Base-by-base conservation (phyloP, 2,888 invertebrate genomes). In the Drosophila fungiperda region DNA sequence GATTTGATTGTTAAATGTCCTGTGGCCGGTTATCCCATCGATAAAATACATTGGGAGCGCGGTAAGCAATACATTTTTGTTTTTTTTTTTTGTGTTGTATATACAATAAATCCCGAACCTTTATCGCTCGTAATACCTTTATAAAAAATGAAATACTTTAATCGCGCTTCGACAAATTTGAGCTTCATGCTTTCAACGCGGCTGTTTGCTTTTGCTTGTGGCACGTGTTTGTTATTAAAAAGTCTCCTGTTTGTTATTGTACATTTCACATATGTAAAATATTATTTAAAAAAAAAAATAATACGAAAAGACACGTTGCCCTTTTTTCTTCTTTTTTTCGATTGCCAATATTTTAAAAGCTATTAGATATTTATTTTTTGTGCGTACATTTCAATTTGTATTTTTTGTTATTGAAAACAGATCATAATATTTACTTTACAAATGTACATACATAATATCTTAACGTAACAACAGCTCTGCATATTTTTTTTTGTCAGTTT, bases 21-120 rank as follows among this genome's bases (percentile, higher is more conserved):
- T 11, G 97, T 97, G 26, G 97, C 97, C 65, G 98, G 98, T 40
- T 97, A 96, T 93, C 97, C 98, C 33, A 97, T 98, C 81, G 96
- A 97, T 92, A 95, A 96, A 77, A 96, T 97, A 89, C 96, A 96
- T 29, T 98, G 98, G 98, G 97, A 97, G 93, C 95, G 97, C 94
- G 97, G 97, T 97, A 92, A 94, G 94, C 90, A 68, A 32, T n/a
- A 23, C 35, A 38, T 54, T 48, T 6, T 29, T 29, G 0, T 29
- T 5, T 6, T 29, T 6, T 29, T 29, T 5, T 29, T 5, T 6
- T 29, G 29, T 29, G 29, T 6, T 62, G 26, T 49, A 20, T 15
- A 52, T 35, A 15, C 23, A 29, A 38, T 54, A 35, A 45, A 45
- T 12, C 33, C 5, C 29, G 29, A 23, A 32, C 11, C 52, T 26